Evolutionary conservation across 1,140 invertebrate genomes (phyloP).

Genomic region (Ceratina calcarata): DNA sequence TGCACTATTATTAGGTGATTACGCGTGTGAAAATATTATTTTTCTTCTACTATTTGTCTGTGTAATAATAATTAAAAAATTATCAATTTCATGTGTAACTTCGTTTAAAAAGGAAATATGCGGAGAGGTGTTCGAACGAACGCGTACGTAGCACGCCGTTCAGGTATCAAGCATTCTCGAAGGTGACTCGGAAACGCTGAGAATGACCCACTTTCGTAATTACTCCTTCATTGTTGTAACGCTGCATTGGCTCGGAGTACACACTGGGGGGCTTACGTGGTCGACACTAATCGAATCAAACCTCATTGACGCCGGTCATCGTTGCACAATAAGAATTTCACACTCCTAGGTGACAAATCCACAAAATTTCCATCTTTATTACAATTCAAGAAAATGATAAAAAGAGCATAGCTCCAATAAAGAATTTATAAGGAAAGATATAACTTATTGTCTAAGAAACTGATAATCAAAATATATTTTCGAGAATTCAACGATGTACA

Average conservation of each 20-base stretch:
- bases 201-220: constrained; percentile 59
- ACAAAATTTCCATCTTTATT: not conserved
- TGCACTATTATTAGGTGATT: no score
- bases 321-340: constrained; percentile 25
- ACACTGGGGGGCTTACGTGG: constrained; percentile 28
- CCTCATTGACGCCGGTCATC: constrained; percentile 28
- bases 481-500: not conserved
- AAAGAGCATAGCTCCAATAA: no score
- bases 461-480: not conserved
- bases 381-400: not conserved
- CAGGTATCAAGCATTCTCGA: constrained; percentile 41
- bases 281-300: constrained; percentile 54
- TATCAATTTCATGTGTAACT: not conserved
- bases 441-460: no score
- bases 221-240: constrained; percentile 54
- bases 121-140: not conserved
- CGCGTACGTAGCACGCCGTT: not conserved
- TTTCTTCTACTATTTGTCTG: no score
- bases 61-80: no score
- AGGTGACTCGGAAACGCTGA: constrained; percentile 37
- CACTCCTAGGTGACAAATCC: not conserved
- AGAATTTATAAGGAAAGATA: no score
- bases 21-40: no score
- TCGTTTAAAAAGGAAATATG: not conserved
- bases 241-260: constrained; percentile 18